These are phyloP conservation scores for Thermophis baileyi DNA, from an alignment of 2,113 vertebrate genomes.

Conservation along the genomic window DNA sequence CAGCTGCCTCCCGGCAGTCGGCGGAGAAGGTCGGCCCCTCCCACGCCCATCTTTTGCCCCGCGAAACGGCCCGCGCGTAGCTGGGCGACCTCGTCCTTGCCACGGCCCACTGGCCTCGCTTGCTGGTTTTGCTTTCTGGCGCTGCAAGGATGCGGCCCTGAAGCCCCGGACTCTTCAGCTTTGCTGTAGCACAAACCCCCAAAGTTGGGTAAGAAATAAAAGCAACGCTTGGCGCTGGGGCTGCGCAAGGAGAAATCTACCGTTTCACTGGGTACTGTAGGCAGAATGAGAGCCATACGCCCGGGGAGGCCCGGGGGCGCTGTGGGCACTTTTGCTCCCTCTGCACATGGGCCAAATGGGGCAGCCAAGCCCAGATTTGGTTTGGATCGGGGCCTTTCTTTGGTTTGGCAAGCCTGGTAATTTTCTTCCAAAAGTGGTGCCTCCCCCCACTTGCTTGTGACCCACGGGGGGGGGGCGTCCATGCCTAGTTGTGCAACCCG, in stretches of 20 bases:
- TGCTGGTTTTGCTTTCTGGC: neutral
- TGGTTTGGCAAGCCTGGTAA: neutral
- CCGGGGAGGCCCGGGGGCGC: no score
- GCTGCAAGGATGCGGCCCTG: neutral
- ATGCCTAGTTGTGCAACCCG: neutral
- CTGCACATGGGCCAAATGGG: neutral
- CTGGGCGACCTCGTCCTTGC: no score
- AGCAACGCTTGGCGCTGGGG: neutral
- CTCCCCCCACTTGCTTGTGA: neutral
- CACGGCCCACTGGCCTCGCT: neutral
- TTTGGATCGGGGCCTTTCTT: neutral
- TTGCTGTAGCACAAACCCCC: neutral
- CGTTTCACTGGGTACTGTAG: neutral
- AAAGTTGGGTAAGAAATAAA: neutral
- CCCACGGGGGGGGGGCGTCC: neutral
- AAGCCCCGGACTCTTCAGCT: accelerated
- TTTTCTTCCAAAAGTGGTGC: neutral
- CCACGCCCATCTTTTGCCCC: no score
- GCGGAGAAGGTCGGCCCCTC: no score
- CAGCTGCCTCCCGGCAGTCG: no score
- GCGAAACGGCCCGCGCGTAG: no score
- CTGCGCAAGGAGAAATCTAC: neutral
- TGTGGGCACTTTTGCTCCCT: neutral
- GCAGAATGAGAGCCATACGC: neutral
- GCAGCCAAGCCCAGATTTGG: neutral